Conservation (phyloP, 37 sponge, comb jelly and placozoan genomes). For the Axinella damicornis region DNA sequence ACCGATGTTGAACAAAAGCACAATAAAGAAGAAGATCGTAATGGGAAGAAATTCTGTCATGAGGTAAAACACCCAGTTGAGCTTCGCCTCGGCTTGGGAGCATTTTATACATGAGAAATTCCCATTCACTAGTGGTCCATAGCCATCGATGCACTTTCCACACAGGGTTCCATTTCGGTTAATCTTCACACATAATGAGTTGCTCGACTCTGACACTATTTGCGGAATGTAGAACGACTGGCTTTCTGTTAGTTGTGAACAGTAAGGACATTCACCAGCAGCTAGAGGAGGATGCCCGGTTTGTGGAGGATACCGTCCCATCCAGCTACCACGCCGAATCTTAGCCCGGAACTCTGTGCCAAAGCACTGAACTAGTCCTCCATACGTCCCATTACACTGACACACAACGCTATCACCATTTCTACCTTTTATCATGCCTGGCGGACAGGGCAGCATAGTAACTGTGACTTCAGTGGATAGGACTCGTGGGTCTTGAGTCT, state of each 20-base stretch:
- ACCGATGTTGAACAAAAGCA: conserved; percentile 72
- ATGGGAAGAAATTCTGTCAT: conserved; percentile 58
- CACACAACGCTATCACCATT: background rate
- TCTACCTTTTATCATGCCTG: conserved; percentile 28
- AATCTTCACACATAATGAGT: conserved; percentile 13
- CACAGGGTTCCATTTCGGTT: conserved; percentile 66
- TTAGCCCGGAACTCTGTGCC: background rate
- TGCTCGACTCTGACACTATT: background rate
- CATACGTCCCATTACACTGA: conserved; percentile 17
- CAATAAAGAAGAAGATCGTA: conserved; percentile 42
- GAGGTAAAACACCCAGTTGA: conserved; percentile 54
- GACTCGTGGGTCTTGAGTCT: conserved; percentile 55
- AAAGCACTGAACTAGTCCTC: conserved; percentile 23
- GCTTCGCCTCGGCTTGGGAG: background rate
- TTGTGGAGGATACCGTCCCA: background rate
- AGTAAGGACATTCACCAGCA: conserved; percentile 35
- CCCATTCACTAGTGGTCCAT: conserved; percentile 38
- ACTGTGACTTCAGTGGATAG: conserved; percentile 43
- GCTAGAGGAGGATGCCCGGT: background rate
- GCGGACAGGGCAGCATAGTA: conserved; percentile 53
- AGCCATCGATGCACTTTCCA: conserved; percentile 51
- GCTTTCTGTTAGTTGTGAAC: background rate
- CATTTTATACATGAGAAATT: conserved; percentile 50
- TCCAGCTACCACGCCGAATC: conserved; percentile 31
- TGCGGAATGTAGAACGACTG: background rate